Conservation (phyloP, 2,888 invertebrate species). For the Leucoptera coffeella region DNA sequence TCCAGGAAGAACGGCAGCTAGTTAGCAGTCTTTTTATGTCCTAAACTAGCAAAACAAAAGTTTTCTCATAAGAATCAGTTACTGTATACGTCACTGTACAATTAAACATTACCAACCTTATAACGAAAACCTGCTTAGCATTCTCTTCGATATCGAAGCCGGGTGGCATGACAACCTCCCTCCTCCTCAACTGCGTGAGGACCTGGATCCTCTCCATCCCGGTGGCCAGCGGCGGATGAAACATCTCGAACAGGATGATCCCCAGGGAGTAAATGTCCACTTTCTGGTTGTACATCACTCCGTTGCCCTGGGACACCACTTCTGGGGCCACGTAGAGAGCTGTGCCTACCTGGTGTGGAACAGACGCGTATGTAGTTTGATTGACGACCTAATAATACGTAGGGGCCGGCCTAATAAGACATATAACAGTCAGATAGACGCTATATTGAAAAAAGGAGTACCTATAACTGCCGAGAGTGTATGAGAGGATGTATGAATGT, state of each 20-base stretch:
- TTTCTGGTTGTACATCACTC: conserved; percentile 80
- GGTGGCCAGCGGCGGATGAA: conserved; percentile 75
- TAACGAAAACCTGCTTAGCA: conserved; percentile 53
- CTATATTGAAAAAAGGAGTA: too few relatives aligned
- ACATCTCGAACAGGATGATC: conserved; percentile 95
- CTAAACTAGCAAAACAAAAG: too few relatives aligned
- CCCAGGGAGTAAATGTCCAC: conserved; percentile 85
- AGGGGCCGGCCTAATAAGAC: too few relatives aligned
- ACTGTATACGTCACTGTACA: too few relatives aligned
- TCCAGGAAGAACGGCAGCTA: too few relatives aligned
- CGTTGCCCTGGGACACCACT: conserved; percentile 61
- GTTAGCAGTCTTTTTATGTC: too few relatives aligned
- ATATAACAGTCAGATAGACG: too few relatives aligned
- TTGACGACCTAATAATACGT: too few relatives aligned
- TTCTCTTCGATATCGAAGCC: conserved; percentile 53
- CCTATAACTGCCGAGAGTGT: too few relatives aligned
- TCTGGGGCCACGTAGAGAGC: conserved; percentile 95
- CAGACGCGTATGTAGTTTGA: too few relatives aligned
- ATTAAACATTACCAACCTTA: conserved; percentile 39
- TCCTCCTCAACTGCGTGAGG: conserved; percentile 63
- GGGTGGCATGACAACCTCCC: conserved; percentile 65
- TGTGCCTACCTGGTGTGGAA: conserved; percentile 77
- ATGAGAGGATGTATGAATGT: too few relatives aligned
- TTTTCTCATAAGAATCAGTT: too few relatives aligned
- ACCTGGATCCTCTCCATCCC: conserved; percentile 85